phyloP scores from a whole-genome alignment of 2,113 vertebrate genomes.

The Ciconia stormi region DNA sequence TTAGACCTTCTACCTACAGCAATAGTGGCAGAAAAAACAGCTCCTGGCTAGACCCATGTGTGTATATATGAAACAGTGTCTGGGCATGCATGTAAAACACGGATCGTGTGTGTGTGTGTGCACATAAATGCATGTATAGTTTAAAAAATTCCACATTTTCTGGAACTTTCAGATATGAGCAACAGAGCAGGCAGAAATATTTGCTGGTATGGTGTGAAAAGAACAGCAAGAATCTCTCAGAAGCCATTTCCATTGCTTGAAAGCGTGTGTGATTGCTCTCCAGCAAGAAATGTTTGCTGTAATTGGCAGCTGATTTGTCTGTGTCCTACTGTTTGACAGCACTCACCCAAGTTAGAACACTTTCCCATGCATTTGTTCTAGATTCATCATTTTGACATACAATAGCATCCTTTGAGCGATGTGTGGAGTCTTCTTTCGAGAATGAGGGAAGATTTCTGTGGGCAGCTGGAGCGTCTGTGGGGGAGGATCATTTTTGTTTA shows the following conservation, averaged over 20 bases:
- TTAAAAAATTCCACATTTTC: not conserved
- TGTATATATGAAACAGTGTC: not conserved
- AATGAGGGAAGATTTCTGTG: not conserved
- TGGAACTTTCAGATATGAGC: not conserved
- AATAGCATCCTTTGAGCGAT: not conserved
- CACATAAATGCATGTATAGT: not conserved
- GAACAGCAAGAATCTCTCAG: not conserved
- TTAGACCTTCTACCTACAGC: not conserved
- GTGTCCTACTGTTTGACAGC: not conserved
- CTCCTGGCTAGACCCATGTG: not conserved
- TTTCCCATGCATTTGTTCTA: not conserved
- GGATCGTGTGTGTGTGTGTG: too few species aligned
- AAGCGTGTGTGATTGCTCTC: not conserved
- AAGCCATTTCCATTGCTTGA: not conserved
- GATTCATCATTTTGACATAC: too few species aligned
- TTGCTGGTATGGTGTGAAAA: not conserved
- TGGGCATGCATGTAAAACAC: not conserved
- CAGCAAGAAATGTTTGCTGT: not conserved
- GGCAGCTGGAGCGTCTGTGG: not conserved
- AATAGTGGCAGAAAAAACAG: not conserved
- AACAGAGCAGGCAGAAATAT: not conserved
- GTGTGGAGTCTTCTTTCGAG: not conserved
- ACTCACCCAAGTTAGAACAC: not conserved
- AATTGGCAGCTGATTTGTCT: not conserved
- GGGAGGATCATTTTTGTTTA: not conserved